Base-by-base conservation (phyloP, 2,888 invertebrate species). In the Yponomeuta malinellus region DNA sequence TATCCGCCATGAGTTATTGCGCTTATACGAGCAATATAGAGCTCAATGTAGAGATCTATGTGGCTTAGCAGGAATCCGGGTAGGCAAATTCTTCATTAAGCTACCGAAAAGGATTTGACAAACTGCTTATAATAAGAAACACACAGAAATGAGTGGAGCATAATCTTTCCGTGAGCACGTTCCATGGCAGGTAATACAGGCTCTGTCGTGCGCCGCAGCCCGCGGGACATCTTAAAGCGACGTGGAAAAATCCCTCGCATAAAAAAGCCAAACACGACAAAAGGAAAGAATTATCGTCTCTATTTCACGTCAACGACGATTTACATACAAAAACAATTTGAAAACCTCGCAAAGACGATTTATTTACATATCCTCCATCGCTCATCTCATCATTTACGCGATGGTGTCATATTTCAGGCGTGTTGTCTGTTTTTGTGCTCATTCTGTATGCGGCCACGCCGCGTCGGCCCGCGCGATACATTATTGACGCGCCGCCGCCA, bases 401-500 rank as follows among this genome's bases (percentile, higher is more conserved):
- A 3, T 10, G 59, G 65, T 71, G 71, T 74, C 73, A 76, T 76
- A 75, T 78, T 77, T 76, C 71, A 69, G 71, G 70, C 71, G 71
- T 75, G 71, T 71, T 75, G 71, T 73, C 72, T 74, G 75, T 73
- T 70, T 69, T 71, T 66, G 33, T 66, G 71, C 80, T 81, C 81
- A 81, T 81, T 78, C 71, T 74, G 79, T 80, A 82, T 82, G 80
- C 81, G 74, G 74, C 52, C 52, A 12, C 15, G 52, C 52, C 15
- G 52, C 52, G 15, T 3, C 52, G 52, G 52, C 52, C 15, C 52
- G 52, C 52, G 52, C 52, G 52, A 59, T 59, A 59, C 15, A 59
- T 59, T 59, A 59, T 59, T 59, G 52, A 59, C 52, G 52, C 52
- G 52, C 52, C 52, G 15, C 12, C 52, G 52, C 52, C 52, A 9